Conservation (phyloP, 2,888 invertebrate genomes). For the Phyllotreta cruciferae region DNA sequence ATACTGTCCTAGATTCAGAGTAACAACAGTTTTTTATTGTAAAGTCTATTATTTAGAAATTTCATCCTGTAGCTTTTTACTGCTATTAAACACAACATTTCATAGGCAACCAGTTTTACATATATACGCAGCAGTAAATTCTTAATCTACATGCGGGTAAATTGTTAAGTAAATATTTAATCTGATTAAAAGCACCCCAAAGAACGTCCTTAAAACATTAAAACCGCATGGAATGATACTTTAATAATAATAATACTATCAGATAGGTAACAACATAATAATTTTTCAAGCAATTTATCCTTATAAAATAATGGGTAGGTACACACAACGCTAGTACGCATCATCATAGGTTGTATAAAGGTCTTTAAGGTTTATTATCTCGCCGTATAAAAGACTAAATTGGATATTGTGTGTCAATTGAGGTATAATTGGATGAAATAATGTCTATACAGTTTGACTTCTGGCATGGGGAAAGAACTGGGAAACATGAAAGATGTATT, state of each 20-base stretch:
- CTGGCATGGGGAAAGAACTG: background rate
- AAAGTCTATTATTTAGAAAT: background rate
- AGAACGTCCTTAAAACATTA: no score
- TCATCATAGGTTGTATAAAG: constrained; percentile 15
- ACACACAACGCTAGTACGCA: background rate
- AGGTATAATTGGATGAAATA: constrained; percentile 27
- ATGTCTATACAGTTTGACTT: constrained; percentile 10
- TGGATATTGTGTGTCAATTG: constrained; percentile 34
- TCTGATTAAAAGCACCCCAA: no score
- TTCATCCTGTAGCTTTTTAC: background rate
- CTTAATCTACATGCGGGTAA: background rate
- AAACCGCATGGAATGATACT: no score
- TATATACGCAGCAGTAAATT: background rate
- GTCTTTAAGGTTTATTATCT: constrained; percentile 7
- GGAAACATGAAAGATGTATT: background rate
- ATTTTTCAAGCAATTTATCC: constrained; percentile 1
- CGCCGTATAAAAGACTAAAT: constrained; percentile 30
- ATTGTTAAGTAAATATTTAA: no score
- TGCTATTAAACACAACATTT: background rate
- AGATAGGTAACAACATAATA: background rate
- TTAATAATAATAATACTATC: background rate
- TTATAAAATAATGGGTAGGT: constrained; percentile 14
- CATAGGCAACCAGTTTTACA: constrained; percentile 9
- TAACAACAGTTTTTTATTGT: no score
- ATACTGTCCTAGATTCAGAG: no score